Conservation (phyloP, 2,797 vertebrate species). For the Micrastur ruficollis region DNA sequence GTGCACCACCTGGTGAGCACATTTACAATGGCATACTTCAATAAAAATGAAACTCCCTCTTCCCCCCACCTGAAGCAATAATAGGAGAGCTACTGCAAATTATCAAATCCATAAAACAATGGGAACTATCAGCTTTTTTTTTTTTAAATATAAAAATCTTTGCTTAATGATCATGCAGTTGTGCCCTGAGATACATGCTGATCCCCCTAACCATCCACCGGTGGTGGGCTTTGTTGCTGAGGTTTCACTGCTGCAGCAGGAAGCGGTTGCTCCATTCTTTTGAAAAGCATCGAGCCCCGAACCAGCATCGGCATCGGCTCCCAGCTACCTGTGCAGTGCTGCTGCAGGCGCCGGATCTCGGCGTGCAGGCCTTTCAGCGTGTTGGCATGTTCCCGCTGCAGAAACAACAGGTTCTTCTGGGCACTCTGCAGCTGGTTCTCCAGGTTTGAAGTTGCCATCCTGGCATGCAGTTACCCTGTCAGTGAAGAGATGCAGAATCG, state of each 20-base stretch:
- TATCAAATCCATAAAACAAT: not conserved
- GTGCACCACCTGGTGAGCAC: not conserved
- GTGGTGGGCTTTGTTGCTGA: not conserved
- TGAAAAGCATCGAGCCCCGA: fast-evolving
- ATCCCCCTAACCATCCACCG: fast-evolving
- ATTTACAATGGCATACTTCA: not conserved
- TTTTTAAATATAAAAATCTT: too few relatives aligned
- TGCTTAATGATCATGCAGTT: not conserved
- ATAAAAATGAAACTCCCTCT: not conserved
- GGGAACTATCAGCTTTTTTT: not conserved
- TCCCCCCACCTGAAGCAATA: not conserved
- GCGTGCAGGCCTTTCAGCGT: constrained; percentile 92
- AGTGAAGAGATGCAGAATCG: not conserved
- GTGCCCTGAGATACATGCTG: fast-evolving
- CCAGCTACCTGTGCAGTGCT: constrained; percentile 91
- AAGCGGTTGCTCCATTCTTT: not conserved
- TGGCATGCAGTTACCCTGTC: constrained; percentile 60
- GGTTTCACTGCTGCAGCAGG: not conserved
- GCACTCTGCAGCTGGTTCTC: constrained; percentile 97
- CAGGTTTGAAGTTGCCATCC: constrained; percentile 90
- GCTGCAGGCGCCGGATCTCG: constrained; percentile 92
- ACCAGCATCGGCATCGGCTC: fast-evolving
- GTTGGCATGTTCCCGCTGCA: constrained; percentile 92
- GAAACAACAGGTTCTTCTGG: constrained; percentile 96
- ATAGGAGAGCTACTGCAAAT: not conserved